Evolutionary conservation across 2,113 vertebrate genomes (phyloP).

Genomic region (Ptyas mucosa): DNA sequence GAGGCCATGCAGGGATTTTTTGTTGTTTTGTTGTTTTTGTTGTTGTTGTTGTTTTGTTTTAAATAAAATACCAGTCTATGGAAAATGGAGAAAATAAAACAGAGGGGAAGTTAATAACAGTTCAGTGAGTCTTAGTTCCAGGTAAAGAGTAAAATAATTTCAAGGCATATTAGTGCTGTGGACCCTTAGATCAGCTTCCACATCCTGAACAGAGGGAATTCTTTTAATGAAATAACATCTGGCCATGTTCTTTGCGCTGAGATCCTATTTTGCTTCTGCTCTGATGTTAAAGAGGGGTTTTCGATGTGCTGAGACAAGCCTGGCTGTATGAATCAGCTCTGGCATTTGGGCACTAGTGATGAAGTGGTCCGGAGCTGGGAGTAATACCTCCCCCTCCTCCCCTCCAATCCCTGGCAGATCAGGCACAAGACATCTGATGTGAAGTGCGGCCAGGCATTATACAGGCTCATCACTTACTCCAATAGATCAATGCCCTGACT

Average conservation of each 20-base stretch:
- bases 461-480: background rate
- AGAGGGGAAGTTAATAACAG: background rate
- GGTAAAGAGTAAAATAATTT: background rate
- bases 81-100: background rate
- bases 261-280: background rate
- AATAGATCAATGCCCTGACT: background rate
- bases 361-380: background rate
- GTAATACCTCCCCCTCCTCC: background rate
- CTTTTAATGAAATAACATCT: background rate
- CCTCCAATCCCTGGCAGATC: background rate
- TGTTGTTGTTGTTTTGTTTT: background rate
- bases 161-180: background rate
- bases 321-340: background rate
- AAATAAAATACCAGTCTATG: background rate
- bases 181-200: background rate
- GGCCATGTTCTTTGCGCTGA: background rate
- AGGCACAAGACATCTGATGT: background rate
- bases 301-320: background rate
- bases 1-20: too few relatives aligned
- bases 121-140: background rate
- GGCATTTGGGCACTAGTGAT: background rate
- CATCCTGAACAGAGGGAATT: background rate
- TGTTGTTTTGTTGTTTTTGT: too few relatives aligned
- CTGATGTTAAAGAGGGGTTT: background rate
- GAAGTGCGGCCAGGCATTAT: background rate